Conservation (phyloP, 2,797 vertebrate genomes). For the Salmo trutta region DNA sequence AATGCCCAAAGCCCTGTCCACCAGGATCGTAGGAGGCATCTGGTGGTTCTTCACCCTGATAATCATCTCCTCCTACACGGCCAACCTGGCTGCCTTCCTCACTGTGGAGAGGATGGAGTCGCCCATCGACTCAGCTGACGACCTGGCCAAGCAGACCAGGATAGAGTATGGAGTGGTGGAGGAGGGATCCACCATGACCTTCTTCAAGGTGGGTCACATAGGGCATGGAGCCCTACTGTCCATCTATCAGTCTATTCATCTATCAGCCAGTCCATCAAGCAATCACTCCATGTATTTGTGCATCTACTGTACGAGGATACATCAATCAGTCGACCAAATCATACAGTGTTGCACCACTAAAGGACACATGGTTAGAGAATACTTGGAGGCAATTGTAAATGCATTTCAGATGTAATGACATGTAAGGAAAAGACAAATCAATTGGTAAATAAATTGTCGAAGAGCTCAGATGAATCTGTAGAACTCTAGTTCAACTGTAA, state of each 20-base stretch:
- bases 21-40: constrained; percentile 99
- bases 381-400: too few species aligned
- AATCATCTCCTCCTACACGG: constrained; percentile 99
- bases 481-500: too few species aligned
- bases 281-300: too few species aligned
- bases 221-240: not conserved
- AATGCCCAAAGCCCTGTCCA: constrained; percentile 99
- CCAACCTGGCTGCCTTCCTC: constrained; percentile 98
- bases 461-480: too few species aligned
- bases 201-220: constrained; percentile 89
- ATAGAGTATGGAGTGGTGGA: constrained; percentile 97
- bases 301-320: too few species aligned
- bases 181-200: constrained; percentile 95
- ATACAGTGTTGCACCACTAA: too few species aligned
- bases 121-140: constrained; percentile 95
- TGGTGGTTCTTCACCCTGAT: constrained; percentile 99
- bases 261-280: too few species aligned
- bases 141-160: constrained; percentile 98
- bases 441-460: too few species aligned
- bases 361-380: too few species aligned
- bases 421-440: too few species aligned
- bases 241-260: not conserved
- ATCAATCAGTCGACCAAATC: too few species aligned
- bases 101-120: constrained; percentile 99
- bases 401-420: too few species aligned